These are phyloP conservation scores for Chymomyza amoena DNA, from an alignment of 2,888 invertebrate species.

Conservation along the genomic window DNA sequence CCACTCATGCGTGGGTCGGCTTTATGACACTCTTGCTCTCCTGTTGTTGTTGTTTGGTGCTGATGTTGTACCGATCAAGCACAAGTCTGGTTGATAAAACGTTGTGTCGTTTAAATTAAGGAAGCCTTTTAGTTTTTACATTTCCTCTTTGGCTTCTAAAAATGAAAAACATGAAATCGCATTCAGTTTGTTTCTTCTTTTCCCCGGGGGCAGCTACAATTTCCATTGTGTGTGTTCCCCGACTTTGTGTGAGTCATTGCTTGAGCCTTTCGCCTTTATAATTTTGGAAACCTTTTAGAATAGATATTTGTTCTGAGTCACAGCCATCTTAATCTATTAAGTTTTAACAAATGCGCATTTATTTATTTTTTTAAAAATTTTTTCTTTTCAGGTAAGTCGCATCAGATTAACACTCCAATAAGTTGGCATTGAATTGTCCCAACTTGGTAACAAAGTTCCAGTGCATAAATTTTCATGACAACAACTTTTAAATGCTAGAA, in stretches of 20 bases:
- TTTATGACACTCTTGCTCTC: neutral
- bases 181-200: neutral
- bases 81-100: slow-evolving; percentile 14
- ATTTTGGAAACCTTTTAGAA: neutral
- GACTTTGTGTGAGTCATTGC: neutral
- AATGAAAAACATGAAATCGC: neutral
- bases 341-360: neutral
- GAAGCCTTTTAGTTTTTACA: slow-evolving; percentile 38
- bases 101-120: slow-evolving; percentile 40
- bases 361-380: neutral
- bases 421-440: slow-evolving; percentile 1
- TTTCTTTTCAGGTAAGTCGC: slow-evolving; percentile 20
- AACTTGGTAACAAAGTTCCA: slow-evolving; percentile 2
- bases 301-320: neutral
- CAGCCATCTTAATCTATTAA: neutral
- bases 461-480: slow-evolving; percentile 8
- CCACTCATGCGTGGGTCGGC: neutral
- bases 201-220: slow-evolving; percentile 8
- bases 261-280: neutral
- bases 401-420: slow-evolving; percentile 3
- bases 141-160: slow-evolving; percentile 20
- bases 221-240: neutral
- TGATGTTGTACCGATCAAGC: neutral
- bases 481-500: neutral
- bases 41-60: neutral